Evolutionary conservation across 2,888 invertebrate species (phyloP).

Genomic region (Andrena camellia): DNA sequence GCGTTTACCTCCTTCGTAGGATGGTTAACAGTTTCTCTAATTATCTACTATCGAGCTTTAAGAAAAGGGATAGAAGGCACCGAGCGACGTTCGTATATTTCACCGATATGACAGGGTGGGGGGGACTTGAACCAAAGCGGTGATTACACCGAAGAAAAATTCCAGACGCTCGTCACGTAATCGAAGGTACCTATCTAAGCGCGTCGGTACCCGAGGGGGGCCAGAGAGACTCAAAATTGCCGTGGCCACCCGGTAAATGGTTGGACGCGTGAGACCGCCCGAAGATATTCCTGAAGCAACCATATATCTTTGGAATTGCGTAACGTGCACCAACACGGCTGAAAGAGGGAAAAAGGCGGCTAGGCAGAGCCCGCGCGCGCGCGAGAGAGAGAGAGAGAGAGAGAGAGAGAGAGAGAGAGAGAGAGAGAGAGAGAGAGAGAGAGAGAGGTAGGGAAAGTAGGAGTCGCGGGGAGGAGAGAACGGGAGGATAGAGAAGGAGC

Average conservation of each 20-base stretch:
- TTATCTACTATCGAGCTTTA: neutral
- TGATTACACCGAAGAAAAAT: neutral
- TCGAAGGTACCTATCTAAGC: neutral
- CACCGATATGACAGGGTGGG: too few relatives aligned
- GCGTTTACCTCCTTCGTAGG: too few relatives aligned
- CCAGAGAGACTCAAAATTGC: slow-evolving; percentile 36
- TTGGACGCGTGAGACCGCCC: slow-evolving; percentile 61
- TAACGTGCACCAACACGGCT: slow-evolving; percentile 62
- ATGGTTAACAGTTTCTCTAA: too few relatives aligned
- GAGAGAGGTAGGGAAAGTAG: slow-evolving; percentile 38
- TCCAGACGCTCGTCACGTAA: neutral
- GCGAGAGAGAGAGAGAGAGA: neutral
- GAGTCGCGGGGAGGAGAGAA: slow-evolving; percentile 29
- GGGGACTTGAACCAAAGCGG: neutral
- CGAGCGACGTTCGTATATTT: neutral
- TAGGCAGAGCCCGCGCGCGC: neutral
- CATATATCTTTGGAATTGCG: slow-evolving; percentile 75
- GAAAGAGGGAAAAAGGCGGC: slow-evolving; percentile 38
- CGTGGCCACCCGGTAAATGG: slow-evolving; percentile 60
- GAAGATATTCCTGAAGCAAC: slow-evolving; percentile 71
- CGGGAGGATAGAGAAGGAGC: slow-evolving; percentile 50
- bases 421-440: slow-evolving; percentile 16
- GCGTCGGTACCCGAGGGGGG: neutral
- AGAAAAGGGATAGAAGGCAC: neutral
- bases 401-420: slow-evolving; percentile 1